phyloP scores from a whole-genome alignment of 2,113 vertebrate genomes.

The Rhagologus leucostigma region DNA sequence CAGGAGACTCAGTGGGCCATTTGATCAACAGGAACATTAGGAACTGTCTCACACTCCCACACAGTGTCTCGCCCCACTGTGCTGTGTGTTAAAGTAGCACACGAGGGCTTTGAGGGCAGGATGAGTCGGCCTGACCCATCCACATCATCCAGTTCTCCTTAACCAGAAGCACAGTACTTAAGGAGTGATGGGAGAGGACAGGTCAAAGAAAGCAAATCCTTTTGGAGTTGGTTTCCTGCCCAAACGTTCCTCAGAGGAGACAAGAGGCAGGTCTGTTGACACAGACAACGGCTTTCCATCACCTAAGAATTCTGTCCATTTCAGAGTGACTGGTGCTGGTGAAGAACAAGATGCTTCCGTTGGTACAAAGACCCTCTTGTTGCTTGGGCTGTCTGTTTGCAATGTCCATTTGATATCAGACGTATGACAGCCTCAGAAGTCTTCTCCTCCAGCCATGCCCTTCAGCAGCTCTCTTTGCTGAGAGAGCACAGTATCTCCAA shows the following conservation, averaged over 20 bases:
- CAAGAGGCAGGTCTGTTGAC: neutral
- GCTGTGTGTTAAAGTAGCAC: neutral
- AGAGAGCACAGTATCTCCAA: neutral
- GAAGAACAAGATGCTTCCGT: neutral
- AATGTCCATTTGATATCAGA: neutral
- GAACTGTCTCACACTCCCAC: slow-evolving; percentile 3
- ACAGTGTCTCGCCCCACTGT: neutral
- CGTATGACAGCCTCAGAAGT: neutral
- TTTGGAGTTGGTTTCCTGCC: neutral
- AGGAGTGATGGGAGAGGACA: neutral
- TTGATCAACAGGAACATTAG: slow-evolving; percentile 46
- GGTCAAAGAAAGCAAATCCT: neutral
- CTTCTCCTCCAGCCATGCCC: neutral
- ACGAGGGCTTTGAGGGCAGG: neutral
- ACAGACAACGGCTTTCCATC: neutral
- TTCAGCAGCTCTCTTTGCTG: neutral
- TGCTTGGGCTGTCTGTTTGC: neutral
- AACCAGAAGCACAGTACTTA: neutral
- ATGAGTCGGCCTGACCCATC: neutral
- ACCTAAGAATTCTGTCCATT: neutral
- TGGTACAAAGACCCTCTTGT: neutral
- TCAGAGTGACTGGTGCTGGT: neutral
- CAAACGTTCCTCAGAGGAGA: neutral
- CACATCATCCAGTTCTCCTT: neutral
- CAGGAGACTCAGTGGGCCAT: slow-evolving; percentile 23